Percentiles rank a stretch among this genome's conserved stretches.
Conservation (phyloP, 1,140 invertebrate species). For the Adelges cooleyi region DNA sequence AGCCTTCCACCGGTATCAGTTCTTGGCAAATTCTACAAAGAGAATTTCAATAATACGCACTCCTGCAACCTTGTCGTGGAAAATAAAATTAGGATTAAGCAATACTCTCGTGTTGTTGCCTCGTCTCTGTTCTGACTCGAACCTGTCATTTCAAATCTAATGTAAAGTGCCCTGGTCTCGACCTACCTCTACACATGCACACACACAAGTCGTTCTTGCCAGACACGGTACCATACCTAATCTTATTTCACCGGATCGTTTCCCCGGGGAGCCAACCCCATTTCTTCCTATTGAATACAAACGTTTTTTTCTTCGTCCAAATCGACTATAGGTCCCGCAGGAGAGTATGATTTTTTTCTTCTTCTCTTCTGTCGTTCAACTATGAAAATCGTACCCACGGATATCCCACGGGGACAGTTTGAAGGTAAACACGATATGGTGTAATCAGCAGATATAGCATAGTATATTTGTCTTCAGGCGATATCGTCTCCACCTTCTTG, state of each 20-base stretch:
- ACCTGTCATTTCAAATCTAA: neutral
- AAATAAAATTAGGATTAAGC: slow-evolving; percentile 9
- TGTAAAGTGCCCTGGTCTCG: neutral
- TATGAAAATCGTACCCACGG: neutral
- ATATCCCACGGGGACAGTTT: neutral
- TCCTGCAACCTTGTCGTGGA: neutral
- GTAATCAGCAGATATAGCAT: neutral
- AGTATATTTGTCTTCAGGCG: neutral
- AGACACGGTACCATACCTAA: slow-evolving; percentile 5
- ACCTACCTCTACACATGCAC: neutral
- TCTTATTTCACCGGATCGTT: slow-evolving; percentile 3
- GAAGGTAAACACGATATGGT: neutral
- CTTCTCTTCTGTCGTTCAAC: no score
- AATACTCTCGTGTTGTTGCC: slow-evolving; percentile 1
- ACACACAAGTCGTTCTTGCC: neutral
- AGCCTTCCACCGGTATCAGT: no score
- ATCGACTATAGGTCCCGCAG: neutral
- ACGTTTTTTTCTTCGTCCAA: slow-evolving; percentile 21
- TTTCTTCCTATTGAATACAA: neutral
- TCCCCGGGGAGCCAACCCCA: neutral
- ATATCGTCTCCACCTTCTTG: no score
- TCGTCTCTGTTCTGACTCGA: neutral
- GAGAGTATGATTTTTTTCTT: no score
- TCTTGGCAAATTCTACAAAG: no score
- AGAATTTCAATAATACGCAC: no score